A percentile compares a stretch with the other conserved stretches of the same genome.
Conservation (phyloP, 2,888 invertebrate species). For the Pimpla rufipes region DNA sequence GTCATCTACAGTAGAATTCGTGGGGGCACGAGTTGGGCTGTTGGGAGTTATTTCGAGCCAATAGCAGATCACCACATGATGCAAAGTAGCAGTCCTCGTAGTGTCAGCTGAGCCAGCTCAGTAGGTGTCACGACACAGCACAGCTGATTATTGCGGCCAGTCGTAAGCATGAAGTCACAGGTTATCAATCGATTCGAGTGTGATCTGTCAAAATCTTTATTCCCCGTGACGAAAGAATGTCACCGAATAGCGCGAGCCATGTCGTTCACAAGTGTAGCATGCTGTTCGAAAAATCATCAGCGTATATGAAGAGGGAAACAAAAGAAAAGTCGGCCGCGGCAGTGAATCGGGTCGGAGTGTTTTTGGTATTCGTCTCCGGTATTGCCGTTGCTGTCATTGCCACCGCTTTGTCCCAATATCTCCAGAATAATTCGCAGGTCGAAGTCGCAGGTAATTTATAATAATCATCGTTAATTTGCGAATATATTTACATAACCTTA, state of each 20-base stretch:
- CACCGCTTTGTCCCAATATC: constrained; percentile 78
- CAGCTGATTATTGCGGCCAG: constrained; percentile 55
- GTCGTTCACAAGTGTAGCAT: constrained; percentile 63
- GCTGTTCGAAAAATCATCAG: constrained; percentile 62
- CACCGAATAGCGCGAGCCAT: constrained; percentile 62
- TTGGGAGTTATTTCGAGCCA: constrained; percentile 34
- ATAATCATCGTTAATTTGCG: neutral
- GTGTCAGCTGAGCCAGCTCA: neutral
- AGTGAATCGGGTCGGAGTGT: constrained; percentile 74
- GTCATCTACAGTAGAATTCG: no score
- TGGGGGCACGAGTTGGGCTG: no score
- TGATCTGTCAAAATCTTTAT: constrained; percentile 42
- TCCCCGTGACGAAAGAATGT: constrained; percentile 68
- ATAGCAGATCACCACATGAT: constrained; percentile 39
- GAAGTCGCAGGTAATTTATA: constrained; percentile 72
- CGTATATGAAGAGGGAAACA: constrained; percentile 70
- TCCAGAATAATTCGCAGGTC: constrained; percentile 68
- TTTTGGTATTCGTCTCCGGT: constrained; percentile 78
- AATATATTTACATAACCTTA: neutral
- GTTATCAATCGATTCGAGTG: constrained; percentile 26
- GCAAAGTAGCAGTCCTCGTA: neutral
- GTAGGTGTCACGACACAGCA: constrained; percentile 36
- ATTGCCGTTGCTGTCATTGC: constrained; percentile 78
- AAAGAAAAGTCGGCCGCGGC: constrained; percentile 72
- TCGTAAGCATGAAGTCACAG: constrained; percentile 54